Percentiles rank a stretch among this genome's conserved stretches.
Conservation (phyloP, 2,113 vertebrate genomes). For the Lagopus muta region DNA sequence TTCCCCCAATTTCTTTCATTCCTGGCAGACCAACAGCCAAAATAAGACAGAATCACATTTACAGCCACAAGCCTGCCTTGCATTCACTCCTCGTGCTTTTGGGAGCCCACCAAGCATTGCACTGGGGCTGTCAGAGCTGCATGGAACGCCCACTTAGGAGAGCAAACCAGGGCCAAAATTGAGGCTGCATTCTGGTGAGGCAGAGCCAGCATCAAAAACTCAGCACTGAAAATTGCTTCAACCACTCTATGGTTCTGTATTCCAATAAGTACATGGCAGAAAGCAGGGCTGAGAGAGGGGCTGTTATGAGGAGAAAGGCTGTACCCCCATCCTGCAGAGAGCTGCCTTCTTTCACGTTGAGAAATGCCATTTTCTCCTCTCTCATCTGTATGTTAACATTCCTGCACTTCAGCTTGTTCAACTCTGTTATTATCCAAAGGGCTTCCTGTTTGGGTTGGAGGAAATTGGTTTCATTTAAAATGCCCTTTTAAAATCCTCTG, state of each 20-base stretch:
- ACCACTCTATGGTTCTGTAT: no score
- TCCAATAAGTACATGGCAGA: no score
- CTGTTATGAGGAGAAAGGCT: no score
- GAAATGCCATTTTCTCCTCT: not conserved
- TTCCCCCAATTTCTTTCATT: not conserved
- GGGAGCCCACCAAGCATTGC: not conserved
- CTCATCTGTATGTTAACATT: not conserved
- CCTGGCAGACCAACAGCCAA: not conserved
- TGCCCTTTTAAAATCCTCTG: not conserved
- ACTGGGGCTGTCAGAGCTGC: no score
- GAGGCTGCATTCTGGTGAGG: not conserved
- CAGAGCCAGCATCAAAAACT: not conserved
- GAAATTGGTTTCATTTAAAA: not conserved
- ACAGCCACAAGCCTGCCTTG: not conserved
- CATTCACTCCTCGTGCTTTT: fast-evolving
- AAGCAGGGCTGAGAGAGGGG: no score
- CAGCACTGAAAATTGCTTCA: no score
- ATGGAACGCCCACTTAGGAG: fast-evolving
- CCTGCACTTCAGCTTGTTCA: not conserved
- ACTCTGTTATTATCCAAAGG: not conserved
- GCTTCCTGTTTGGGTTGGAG: not conserved
- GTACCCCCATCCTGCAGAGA: no score
- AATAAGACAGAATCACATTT: no score
- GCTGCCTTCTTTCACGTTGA: not conserved
- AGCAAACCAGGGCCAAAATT: not conserved